Evolutionary conservation across 2,797 vertebrate genomes (phyloP), one percentile per base, ranked within the genome.

Genomic region (Sandelia bainsii): DNA sequence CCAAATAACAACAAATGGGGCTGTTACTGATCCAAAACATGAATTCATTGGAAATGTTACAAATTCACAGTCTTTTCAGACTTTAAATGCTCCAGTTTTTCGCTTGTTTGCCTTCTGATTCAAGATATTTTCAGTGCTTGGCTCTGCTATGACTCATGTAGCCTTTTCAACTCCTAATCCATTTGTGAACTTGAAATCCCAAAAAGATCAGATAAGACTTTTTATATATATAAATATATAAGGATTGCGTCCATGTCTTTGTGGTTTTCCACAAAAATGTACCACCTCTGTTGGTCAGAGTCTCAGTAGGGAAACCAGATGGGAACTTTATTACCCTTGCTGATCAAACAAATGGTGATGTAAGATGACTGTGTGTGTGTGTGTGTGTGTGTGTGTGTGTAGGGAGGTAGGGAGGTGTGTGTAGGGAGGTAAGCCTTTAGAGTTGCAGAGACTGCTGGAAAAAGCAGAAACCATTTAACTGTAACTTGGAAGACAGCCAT

Each of bases 341-440:
- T 83, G 86, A 89, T 93, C 88, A 92, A 92, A 92, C 88, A 90
- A 83, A 82, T 81, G 8, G 62, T 89, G 88, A 89, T 85, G 87
- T 83, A 84, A 88, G 84, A 71, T 6, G 67, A 72, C 72, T 76
- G 84, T 32, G 29, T 25, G 25, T 4, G 4, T 25, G 25, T 25
- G 25, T 25, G 25, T 2, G 25, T 25, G 25, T 4, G 25, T 25
- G 25, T 4, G 25, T 25, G 25, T 32, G 32, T 32, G 32, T 32
- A n/a, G n/a, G n/a, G n/a, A n/a, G n/a, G n/a, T n/a, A n/a, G n/a
- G n/a, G n/a, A n/a, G n/a, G 32, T 32, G 32, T 32, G 32, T 9
- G 32, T 14, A 29, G 27, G 27, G 27, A 25, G 29, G 62, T 62
- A 8, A 75, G 57, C 39, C 20, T 42, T 68, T 22, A 44, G 50